A percentile compares a stretch with the other conserved stretches of the same genome.
phyloP scores from a whole-genome alignment of 37 sponge, comb jelly and placozoan genomes.

The Beroe ovata region DNA sequence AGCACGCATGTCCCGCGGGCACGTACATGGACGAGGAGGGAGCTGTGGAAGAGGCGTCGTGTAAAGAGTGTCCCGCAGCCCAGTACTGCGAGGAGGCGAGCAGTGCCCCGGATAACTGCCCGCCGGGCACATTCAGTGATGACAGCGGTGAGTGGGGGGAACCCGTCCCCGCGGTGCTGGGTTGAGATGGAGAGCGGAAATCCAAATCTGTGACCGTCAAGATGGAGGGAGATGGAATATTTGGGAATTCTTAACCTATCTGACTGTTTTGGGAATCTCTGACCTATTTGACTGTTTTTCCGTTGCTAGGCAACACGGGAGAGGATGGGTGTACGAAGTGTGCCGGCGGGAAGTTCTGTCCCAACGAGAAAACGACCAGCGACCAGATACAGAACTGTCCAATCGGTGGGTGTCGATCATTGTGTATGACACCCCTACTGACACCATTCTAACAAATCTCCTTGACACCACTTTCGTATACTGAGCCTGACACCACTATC shows the following conservation, averaged over 20 bases:
- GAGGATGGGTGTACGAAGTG: neutral
- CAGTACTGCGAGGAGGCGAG: constrained; percentile 36
- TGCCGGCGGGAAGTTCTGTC: neutral
- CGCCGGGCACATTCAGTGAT: constrained; percentile 5
- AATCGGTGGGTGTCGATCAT: neutral
- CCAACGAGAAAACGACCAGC: neutral
- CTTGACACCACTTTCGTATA: neutral
- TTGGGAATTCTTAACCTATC: no score
- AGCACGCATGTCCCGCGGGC: constrained; percentile 27
- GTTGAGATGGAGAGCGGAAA: no score
- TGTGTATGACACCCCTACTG: neutral
- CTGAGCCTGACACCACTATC: neutral
- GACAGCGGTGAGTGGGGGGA: neutral
- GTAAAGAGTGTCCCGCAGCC: constrained; percentile 21
- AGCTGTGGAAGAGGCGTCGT: neutral
- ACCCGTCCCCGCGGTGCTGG: no score
- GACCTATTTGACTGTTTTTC: no score
- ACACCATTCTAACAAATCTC: neutral
- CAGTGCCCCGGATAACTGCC: neutral
- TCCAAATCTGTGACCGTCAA: no score
- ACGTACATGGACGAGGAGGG: constrained; percentile 40
- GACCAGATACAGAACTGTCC: constrained; percentile 1
- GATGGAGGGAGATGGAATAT: no score
- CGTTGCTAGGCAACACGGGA: neutral
- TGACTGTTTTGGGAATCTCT: no score